Evolutionary conservation across 2,113 vertebrate genomes (phyloP), one percentile per base, ranked within the genome.

Genomic region (Cairina moschata): DNA sequence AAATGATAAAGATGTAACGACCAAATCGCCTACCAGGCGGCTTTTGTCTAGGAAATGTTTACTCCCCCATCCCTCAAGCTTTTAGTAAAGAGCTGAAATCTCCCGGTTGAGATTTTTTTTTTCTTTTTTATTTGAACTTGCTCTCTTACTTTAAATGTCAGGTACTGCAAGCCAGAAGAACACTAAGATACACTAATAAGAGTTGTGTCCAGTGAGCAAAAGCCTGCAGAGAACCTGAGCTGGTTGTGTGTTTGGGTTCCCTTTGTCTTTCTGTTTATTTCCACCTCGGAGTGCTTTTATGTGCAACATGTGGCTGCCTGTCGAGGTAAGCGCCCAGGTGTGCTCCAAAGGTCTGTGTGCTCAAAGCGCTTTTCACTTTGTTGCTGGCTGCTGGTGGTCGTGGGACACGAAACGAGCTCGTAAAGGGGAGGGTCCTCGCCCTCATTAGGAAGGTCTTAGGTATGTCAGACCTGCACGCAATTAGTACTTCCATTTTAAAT

Each of bases 41-140:
- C 75, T 90, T 88, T 91, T 93, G 54, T 78, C 88, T 83, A 2
- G 28, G 74, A 75, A 68, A 73, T 50, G 44, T 92, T 88, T 76
- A 26, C 62, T 84, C 69, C 60, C 76, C 18, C 52, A 81, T 67
- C 18, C 31, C 59, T 86, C 0, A 0, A 52, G 81, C 69, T 89
- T 90, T 86, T 88, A 88, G 72, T 89, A 86, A 55, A 40, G 81
- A 55, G 58, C 21, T 58, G 54, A 54, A 67, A 88, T 63, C 34
- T 93, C 18, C 31, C 54, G 36, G 13, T 28, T 78, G 54, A 82
- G 48, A 36, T 62, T 88, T 72, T 55, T 72, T 55, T 83, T 38
- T 68, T 34, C 54, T n/a, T 65, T 34, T 66, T 34, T 6, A 11
- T 82, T 91, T 91, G 18, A 69, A 56, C 10, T 38, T 38, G 9